A percentile compares a stretch with the other conserved stretches of the same genome.
These are phyloP conservation scores for Ormyrus nitidulus DNA, from an alignment of 2,888 invertebrate genomes.

Conservation along the genomic window DNA sequence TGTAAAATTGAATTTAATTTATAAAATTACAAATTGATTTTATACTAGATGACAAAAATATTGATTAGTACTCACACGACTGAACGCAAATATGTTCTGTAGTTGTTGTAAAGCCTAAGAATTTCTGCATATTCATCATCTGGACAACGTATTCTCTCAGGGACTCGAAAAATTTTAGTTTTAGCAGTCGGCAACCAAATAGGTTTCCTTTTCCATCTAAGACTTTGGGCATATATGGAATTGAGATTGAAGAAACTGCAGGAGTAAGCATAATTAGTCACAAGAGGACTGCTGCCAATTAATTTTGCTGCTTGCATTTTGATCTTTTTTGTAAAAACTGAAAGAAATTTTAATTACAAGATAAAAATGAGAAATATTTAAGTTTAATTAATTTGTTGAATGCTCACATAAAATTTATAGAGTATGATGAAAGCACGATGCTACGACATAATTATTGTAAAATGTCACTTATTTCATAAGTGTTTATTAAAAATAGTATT, in stretches of 20 bases:
- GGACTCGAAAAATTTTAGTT: slow-evolving; percentile 85
- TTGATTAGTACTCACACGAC: slow-evolving; percentile 74
- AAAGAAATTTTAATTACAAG: background rate
- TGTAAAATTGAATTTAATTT: background rate
- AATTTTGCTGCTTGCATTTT: slow-evolving; percentile 47
- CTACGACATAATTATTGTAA: slow-evolving; percentile 11
- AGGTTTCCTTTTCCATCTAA: slow-evolving; percentile 81
- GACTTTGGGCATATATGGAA: slow-evolving; percentile 45
- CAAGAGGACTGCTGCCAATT: slow-evolving; percentile 36
- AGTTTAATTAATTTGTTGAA: background rate
- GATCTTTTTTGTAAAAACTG: background rate
- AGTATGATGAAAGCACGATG: background rate
- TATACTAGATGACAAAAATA: background rate
- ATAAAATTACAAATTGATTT: too few species aligned
- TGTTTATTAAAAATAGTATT: too few species aligned
- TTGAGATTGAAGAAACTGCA: slow-evolving; percentile 45
- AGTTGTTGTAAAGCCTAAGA: slow-evolving; percentile 82
- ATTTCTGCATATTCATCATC: slow-evolving; percentile 82
- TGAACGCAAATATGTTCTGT: slow-evolving; percentile 78
- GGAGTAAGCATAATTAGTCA: slow-evolving; percentile 38
- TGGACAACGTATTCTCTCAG: slow-evolving; percentile 79
- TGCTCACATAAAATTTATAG: slow-evolving; percentile 15
- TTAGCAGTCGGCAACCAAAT: slow-evolving; percentile 88
- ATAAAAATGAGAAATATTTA: background rate
- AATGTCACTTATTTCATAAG: too few species aligned